phyloP scores from a whole-genome alignment of 2,888 invertebrate genomes.

The Catocala fraxini region DNA sequence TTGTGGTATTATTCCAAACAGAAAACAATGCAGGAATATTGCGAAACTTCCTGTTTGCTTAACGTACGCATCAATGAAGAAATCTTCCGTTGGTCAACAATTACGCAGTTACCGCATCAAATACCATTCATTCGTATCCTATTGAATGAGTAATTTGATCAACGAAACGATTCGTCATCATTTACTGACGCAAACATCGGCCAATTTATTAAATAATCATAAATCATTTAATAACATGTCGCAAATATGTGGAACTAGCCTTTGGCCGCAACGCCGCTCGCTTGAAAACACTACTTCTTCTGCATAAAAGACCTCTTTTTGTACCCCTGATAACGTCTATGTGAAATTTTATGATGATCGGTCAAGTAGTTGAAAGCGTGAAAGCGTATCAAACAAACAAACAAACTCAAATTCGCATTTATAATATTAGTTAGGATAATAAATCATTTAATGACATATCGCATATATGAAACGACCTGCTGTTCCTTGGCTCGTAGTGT shows the following conservation, averaged over 20 bases:
- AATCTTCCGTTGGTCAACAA: not conserved
- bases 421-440: too few species aligned
- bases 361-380: too few species aligned
- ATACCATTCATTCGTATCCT: not conserved
- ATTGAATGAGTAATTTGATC: constrained; percentile 8
- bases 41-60: not conserved
- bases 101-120: not conserved
- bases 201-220: not conserved
- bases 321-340: too few species aligned
- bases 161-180: constrained; percentile 5
- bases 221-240: constrained; percentile 1
- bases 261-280: too few species aligned
- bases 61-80: not conserved
- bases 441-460: too few species aligned
- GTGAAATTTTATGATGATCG: too few species aligned
- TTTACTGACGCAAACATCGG: not conserved
- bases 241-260: not conserved
- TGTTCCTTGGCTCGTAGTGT: too few species aligned
- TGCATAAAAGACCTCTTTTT: too few species aligned
- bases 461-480: too few species aligned
- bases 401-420: too few species aligned
- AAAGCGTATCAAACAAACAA: too few species aligned
- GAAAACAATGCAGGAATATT: not conserved
- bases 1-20: not conserved
- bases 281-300: too few species aligned